phyloP scores from a whole-genome alignment of 2,113 vertebrate genomes.

The Fregetta grallaria region DNA sequence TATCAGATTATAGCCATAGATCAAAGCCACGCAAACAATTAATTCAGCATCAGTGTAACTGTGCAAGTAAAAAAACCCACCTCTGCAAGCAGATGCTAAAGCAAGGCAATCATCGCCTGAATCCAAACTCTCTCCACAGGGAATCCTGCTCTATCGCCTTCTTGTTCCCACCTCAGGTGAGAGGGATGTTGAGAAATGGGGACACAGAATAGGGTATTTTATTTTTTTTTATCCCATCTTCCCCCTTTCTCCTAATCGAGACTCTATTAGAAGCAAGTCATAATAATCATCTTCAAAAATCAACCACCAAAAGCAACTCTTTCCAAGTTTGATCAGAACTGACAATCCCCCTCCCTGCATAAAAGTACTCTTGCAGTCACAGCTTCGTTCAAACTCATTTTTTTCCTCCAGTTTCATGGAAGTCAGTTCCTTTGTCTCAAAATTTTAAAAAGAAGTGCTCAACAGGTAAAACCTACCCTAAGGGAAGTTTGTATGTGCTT shows the following conservation, averaged over 20 bases:
- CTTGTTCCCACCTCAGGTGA: background rate
- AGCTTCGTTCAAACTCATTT: background rate
- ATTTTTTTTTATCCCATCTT: background rate
- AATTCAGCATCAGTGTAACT: background rate
- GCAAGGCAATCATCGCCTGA: background rate
- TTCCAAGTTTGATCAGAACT: background rate
- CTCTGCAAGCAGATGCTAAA: background rate
- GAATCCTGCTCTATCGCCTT: background rate
- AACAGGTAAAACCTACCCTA: background rate
- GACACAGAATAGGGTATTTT: background rate
- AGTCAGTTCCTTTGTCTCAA: background rate
- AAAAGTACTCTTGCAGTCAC: background rate
- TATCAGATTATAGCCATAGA: background rate
- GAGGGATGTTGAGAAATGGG: background rate
- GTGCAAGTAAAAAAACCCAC: background rate
- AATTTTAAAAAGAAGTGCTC: background rate
- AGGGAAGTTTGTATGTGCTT: background rate
- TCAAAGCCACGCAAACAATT: background rate
- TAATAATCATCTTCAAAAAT: background rate
- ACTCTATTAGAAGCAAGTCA: background rate
- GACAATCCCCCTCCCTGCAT: background rate
- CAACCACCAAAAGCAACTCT: background rate
- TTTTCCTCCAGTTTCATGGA: background rate
- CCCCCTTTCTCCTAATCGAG: background rate
- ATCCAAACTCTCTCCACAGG: background rate